phyloP scores from a whole-genome alignment of 2,888 invertebrate species.

The Drosophila conformis region DNA sequence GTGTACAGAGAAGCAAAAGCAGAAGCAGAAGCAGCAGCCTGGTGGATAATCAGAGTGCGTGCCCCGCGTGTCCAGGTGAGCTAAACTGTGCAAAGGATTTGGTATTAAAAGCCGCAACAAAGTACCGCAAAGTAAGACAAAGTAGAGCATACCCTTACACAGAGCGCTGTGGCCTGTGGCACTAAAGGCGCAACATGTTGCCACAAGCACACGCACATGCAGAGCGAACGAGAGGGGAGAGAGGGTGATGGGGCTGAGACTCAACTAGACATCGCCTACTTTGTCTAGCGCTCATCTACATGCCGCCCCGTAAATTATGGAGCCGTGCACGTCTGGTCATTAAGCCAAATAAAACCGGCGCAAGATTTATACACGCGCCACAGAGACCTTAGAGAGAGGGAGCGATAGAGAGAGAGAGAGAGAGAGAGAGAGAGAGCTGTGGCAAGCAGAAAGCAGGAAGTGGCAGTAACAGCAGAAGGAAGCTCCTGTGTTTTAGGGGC shows the following conservation, averaged over 20 bases:
- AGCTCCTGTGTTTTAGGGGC: conserved; percentile 41
- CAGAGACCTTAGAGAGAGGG: conserved; percentile 10
- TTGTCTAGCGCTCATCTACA: conserved; percentile 74
- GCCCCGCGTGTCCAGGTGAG: conserved; percentile 43
- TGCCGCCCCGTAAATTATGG: conserved; percentile 81
- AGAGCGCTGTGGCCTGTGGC: conserved; percentile 19
- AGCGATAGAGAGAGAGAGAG: neutral
- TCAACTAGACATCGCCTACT: conserved; percentile 65
- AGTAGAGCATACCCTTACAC: conserved; percentile 55
- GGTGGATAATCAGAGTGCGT: conserved; percentile 52
- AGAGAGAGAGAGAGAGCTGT: neutral
- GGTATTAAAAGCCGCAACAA: conserved; percentile 77
- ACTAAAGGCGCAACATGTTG: conserved; percentile 78
- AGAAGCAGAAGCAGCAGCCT: conserved; percentile 8
- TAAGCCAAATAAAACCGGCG: conserved; percentile 83
- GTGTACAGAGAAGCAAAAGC: conserved; percentile 3
- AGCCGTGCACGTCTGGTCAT: conserved; percentile 83
- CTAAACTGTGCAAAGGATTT: conserved; percentile 68
- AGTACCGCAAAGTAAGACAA: conserved; percentile 78
- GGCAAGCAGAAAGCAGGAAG: conserved; percentile 2
- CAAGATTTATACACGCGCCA: conserved; percentile 81
- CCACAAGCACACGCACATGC: conserved; percentile 54
- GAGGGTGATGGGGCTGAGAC: conserved; percentile 23
- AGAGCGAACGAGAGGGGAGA: conserved; percentile 1
- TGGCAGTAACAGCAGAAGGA: conserved; percentile 35